Conservation (phyloP, 2,113 vertebrate species). For the Mesocricetus auratus region DNA sequence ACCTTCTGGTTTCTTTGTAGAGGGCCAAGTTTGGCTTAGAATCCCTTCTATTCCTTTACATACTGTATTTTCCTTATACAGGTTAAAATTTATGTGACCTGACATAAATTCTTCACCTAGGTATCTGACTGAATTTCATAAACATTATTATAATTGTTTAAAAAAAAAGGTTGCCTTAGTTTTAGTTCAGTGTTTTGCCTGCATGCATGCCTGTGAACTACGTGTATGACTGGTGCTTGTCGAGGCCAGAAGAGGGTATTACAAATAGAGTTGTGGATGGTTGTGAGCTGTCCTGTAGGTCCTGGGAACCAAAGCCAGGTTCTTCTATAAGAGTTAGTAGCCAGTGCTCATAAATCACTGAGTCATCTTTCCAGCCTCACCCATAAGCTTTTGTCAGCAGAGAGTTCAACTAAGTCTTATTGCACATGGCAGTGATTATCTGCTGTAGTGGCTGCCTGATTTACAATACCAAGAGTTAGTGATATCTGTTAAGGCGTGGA, state of each 20-base stretch:
- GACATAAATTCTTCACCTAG: background rate
- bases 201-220: background rate
- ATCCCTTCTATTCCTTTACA: background rate
- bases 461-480: background rate
- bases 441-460: background rate
- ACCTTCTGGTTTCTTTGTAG: slow-evolving; percentile 44
- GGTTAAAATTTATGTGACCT: background rate
- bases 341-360: background rate
- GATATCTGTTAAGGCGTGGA: background rate
- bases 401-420: background rate
- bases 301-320: background rate
- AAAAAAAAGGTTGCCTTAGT: background rate
- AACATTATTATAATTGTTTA: background rate
- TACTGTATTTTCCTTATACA: background rate
- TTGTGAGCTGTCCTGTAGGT: background rate
- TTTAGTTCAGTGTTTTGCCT: background rate
- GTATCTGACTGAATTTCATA: background rate
- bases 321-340: background rate
- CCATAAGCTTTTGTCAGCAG: background rate
- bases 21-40: background rate
- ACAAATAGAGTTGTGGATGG: background rate
- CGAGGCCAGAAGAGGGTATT: background rate
- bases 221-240: background rate
- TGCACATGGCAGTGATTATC: background rate
- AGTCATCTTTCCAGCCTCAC: background rate